Evolutionary conservation across 2,797 vertebrate genomes (phyloP), one percentile per base, ranked within the genome.

Genomic region (Arctocebus calabarensis): DNA sequence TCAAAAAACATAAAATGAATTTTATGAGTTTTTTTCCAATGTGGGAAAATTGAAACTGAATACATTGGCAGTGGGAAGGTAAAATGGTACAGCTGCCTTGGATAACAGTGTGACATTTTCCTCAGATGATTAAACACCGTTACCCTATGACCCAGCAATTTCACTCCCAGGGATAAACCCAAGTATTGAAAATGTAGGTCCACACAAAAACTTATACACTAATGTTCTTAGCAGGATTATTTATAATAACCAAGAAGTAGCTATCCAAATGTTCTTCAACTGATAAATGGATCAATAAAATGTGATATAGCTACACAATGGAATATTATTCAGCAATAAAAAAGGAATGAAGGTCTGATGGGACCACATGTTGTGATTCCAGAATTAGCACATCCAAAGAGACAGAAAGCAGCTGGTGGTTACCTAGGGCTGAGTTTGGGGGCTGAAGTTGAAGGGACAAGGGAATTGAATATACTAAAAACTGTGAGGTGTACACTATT

Each of bases 401-500:
- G 68, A 75, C 22, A 66, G 23, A 57, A 57, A 61, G 43, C 43
- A 59, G 43, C 6, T 61, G 68, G 27, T 43, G 55, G 68, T 17
- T 71, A 25, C 14, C 52, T 73, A 40, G 37, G 84, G 34, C 52
- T 73, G 68, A 73, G 5, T 37, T 40, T 32, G 37, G 43, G 22
- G n/a, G 27, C 37, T 29, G 37, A 25, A 37, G 75, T 57, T 90
- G 48, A 29, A 25, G 37, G 2, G 1, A 25, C 59, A 55, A 13
- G 10, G 48, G 61, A 75, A 89, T 32, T 34, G n/a, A 94, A 57
- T 32, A 77, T 40, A 75, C 61, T 77, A 48, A 89, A 92, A 89
- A 34, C 11, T 27, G 59, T n/a, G 59, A 59, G n/a, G 43, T 45
- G 37, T n/a, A 23, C 5, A 64, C n/a, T 64, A 84, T n/a, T 14